Percentiles rank a stretch among this genome's conserved stretches.
Evolutionary conservation across 1,140 invertebrate genomes (phyloP).

Genomic region (Xylocopa sonorina): DNA sequence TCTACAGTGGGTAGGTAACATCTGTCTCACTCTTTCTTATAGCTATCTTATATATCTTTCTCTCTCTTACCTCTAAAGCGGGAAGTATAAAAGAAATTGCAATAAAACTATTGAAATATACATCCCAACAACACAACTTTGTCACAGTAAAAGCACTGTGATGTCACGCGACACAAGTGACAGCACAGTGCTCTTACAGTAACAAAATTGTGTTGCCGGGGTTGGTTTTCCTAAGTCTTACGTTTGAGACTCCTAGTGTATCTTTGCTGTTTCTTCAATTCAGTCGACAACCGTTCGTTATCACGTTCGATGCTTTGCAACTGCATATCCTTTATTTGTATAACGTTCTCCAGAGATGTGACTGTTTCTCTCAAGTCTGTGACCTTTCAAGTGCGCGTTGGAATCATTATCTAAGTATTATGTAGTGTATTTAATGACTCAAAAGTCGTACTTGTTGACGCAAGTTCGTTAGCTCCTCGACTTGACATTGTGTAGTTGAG

Average conservation of each 20-base stretch:
- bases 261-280: conserved; percentile 69
- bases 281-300: conserved; percentile 61
- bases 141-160: too few relatives aligned
- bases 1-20: too few relatives aligned
- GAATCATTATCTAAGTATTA: background rate
- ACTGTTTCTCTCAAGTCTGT: conserved; percentile 53
- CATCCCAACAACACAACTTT: too few relatives aligned
- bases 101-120: too few relatives aligned
- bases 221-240: conserved; percentile 49
- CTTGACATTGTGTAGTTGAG: conserved; percentile 31
- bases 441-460: conserved; percentile 56
- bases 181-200: too few relatives aligned
- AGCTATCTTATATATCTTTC: too few relatives aligned
- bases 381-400: conserved; percentile 43
- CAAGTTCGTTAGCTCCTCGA: conserved; percentile 48
- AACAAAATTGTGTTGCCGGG: too few relatives aligned
- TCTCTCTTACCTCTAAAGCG: too few relatives aligned
- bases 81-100: too few relatives aligned
- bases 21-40: too few relatives aligned
- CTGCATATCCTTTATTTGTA: conserved; percentile 62
- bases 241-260: conserved; percentile 69
- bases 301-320: conserved; percentile 59
- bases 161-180: too few relatives aligned
- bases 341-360: conserved; percentile 51
- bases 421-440: too few relatives aligned